Evolutionary conservation across 2,888 invertebrate species (phyloP).

Genomic region (Argyra leucocephala): DNA sequence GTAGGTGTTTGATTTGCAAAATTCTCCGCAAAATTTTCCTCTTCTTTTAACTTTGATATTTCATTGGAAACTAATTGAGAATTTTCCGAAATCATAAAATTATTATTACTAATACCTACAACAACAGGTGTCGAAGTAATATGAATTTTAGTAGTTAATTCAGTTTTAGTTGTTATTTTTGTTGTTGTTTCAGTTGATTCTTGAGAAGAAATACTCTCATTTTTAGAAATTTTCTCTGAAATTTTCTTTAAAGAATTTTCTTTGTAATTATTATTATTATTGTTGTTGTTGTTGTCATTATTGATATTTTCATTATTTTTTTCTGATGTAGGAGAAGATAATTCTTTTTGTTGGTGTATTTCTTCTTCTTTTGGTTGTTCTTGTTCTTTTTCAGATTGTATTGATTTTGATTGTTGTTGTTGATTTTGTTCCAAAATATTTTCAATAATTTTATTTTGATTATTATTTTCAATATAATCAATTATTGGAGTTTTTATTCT

Average conservation of each 20-base stretch:
- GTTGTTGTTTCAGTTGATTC: background rate
- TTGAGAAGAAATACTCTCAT: background rate
- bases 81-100: conserved; percentile 5
- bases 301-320: background rate
- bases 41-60: background rate
- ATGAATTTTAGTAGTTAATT: background rate
- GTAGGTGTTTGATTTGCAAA: background rate
- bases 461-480: conserved; percentile 21
- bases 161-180: no score
- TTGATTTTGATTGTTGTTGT: conserved; percentile 7
- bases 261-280: background rate
- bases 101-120: background rate
- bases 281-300: background rate
- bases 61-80: background rate
- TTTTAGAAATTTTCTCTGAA: background rate
- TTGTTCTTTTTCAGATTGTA: conserved; percentile 7
- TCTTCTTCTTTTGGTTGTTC: background rate
- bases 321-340: background rate
- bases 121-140: background rate
- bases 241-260: background rate
- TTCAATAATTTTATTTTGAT: conserved; percentile 46
- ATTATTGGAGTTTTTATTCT: conserved; percentile 29
- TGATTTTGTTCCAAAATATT: conserved; percentile 31
- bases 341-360: background rate
- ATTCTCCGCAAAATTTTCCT: conserved; percentile 1